These are phyloP conservation scores for Tauraco erythrolophus DNA, from an alignment of 2,113 vertebrate species.

Conservation along the genomic window DNA sequence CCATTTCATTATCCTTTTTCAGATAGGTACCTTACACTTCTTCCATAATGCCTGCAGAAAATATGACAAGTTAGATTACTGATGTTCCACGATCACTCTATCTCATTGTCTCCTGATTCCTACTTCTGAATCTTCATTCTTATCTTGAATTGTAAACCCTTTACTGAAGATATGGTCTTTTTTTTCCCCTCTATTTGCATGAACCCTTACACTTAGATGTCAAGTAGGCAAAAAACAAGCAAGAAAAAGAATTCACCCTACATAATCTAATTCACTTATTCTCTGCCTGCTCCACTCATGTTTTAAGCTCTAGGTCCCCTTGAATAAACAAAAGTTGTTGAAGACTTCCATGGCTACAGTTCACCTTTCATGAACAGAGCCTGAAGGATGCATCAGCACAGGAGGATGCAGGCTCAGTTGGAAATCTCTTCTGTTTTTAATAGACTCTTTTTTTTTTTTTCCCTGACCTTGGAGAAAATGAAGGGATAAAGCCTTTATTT, in stretches of 20 bases:
- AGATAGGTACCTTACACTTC: background rate
- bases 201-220: background rate
- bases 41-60: background rate
- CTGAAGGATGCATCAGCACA: background rate
- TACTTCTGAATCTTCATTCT: background rate
- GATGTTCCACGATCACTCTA: background rate
- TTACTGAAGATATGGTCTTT: background rate
- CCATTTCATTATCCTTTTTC: background rate
- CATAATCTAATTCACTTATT: background rate
- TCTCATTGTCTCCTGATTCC: background rate
- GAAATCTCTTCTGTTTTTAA: slow-evolving; percentile 6
- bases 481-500: slow-evolving; percentile 23
- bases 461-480: background rate
- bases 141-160: background rate
- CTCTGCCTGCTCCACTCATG: background rate
- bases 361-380: background rate
- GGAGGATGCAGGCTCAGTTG: background rate
- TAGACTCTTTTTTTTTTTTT: background rate
- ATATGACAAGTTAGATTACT: background rate
- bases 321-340: background rate
- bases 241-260: background rate
- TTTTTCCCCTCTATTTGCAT: background rate
- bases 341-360: background rate
- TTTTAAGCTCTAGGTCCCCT: background rate
- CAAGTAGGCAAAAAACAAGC: background rate